Conservation (phyloP, 2,113 vertebrate species). For the Theristicus caerulescens region DNA sequence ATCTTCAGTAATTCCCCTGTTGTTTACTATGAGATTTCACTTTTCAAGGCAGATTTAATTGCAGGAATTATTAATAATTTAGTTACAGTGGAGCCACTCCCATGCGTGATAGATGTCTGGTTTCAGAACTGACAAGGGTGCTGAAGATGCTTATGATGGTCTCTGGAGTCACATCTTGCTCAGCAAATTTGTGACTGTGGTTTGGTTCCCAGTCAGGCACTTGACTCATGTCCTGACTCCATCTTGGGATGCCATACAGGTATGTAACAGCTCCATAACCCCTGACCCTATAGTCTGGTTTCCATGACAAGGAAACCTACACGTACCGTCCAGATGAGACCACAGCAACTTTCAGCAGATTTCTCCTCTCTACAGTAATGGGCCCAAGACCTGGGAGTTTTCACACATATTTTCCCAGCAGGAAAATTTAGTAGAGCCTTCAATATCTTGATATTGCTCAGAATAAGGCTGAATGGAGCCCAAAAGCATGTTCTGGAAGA, state of each 20-base stretch:
- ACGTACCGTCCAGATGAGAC: neutral
- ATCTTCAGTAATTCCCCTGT: neutral
- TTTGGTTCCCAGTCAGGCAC: fast-evolving
- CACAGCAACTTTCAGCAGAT: neutral
- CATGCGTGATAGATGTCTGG: fast-evolving
- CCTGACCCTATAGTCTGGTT: neutral
- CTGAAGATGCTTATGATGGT: neutral
- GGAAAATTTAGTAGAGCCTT: neutral
- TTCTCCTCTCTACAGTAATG: neutral
- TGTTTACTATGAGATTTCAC: neutral
- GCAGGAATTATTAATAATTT: neutral
- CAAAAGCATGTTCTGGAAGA: neutral
- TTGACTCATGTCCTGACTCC: neutral
- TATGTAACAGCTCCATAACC: neutral
- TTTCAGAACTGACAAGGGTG: neutral
- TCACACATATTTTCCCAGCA: neutral
- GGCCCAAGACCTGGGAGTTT: neutral
- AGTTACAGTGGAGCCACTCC: neutral
- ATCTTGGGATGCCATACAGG: neutral
- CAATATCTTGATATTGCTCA: neutral
- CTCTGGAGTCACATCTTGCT: neutral
- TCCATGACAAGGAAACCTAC: neutral
- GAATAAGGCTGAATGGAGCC: neutral
- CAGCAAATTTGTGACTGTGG: neutral
- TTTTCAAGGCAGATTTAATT: neutral